Evolutionary conservation across 2,888 invertebrate genomes (phyloP), one percentile per base, ranked within the genome.

Genomic region (Yponomeuta sedellus): DNA sequence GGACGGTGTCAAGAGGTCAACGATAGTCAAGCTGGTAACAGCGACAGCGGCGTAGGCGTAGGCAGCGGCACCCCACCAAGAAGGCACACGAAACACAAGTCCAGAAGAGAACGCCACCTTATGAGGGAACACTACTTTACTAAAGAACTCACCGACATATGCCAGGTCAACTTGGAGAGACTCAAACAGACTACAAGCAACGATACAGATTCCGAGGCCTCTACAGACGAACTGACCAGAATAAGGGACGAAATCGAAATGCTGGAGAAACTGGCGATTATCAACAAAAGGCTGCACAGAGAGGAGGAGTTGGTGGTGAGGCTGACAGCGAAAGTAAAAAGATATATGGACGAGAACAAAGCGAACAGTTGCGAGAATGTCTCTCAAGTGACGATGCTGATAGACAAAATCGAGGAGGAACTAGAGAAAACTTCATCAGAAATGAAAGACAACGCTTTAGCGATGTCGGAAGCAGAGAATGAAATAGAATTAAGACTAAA

Each of bases 291-390:
- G 74, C 83, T 96, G 67, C 93, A 95, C 67, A 92, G 94, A 67
- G 95, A 96, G 78, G 95, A 96, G 77, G 95, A 95, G 77, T 84
- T 93, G 67, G 89, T 96, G 2, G 93, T 95, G 4, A 90, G 95
- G 71, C 78, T 96, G 57, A 93, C 94, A 44, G 92, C 93, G 3
- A 94, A 94, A 81, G 92, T 94, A 6, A 92, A 93, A 72, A 85
- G 93, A 69, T 93, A 94, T 73, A 86, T 88, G 73, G 91, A 92
- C 63, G 92, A 92, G 71, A 89, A 92, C 64, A 89, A 86, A 71
- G 91, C 84, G 0, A 87, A 90, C 57, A 89, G 89, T 64, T 91
- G 91, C 72, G 90, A 90, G 70, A 92, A 88, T 66, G 90, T 82
- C 22, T 77, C 89, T 0, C 90, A 92, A 81, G 90, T 92, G 0